Base-by-base conservation (phyloP, 2,888 invertebrate genomes). In the Piscicola geometra region DNA sequence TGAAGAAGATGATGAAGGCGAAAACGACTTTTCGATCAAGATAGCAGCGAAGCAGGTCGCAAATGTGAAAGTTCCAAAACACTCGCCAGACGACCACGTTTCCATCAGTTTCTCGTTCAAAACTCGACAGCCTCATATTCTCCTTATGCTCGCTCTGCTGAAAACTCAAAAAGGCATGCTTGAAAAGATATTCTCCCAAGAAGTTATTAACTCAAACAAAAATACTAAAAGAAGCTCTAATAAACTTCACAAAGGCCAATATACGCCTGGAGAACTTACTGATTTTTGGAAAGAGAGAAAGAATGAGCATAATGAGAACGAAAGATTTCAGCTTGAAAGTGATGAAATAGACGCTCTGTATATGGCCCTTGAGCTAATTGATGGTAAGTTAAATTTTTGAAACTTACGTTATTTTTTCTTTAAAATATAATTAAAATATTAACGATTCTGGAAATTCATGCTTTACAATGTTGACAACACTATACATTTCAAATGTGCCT, bases 331-430 rank as follows among this genome's bases (percentile, higher is more conserved):
- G n/a, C n/a, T n/a, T n/a, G n/a, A n/a, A n/a, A n/a, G n/a, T n/a
- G n/a, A n/a, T n/a, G n/a, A n/a, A n/a, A 36, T 12, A n/a, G 25
- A 47, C 33, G n/a, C 15, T 15, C 47, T 18, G 47, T 71, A 50
- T 52, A 21, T 71, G 21, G 71, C 71, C 1, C 33, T 71, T n/a
- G 71, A 71, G 32, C 47, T 71, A 5, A 33, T 71, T 12, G 71
- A 71, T 32, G 71, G 71, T 71, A 50, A 15, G 52, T 21, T 28
- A 30, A 36, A 33, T 36, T 21, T 47, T 71, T 1, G n/a, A 71
- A 36, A 47, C 33, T 69, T 9, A 33, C 30, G 12, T 25, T 9
- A 67, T 28, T 36, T 64, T 64, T n/a, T 64, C 64, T 28, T 5
- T 5, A 64, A 28, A 9, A 28, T 64, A 64, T 12, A 64, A 12